These are phyloP conservation scores for Yponomeuta malinellus DNA, from an alignment of 2,888 invertebrate genomes.

Conservation along the genomic window DNA sequence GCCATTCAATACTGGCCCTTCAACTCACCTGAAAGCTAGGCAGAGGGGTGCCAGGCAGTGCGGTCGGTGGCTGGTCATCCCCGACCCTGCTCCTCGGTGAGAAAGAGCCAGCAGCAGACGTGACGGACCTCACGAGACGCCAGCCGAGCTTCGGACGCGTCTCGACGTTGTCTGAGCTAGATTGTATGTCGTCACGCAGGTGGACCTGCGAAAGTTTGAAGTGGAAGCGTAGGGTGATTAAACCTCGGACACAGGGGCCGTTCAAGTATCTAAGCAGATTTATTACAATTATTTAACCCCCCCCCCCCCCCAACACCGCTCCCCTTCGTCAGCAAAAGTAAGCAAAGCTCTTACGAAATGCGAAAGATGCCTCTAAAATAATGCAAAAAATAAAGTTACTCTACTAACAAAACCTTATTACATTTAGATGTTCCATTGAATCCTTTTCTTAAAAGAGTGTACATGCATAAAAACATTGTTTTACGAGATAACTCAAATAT, in stretches of 20 bases:
- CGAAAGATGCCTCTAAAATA: too few relatives aligned
- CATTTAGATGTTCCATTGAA: too few relatives aligned
- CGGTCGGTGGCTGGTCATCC: conserved; percentile 27
- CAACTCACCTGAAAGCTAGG: conserved; percentile 45
- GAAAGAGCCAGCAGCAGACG: conserved; percentile 51
- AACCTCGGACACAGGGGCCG: not conserved
- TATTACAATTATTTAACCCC: not conserved
- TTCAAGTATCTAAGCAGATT: too few relatives aligned
- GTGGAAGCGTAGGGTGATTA: not conserved
- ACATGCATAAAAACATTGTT: too few relatives aligned
- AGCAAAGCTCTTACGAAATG: too few relatives aligned
- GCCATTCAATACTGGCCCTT: not conserved
- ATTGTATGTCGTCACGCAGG: conserved; percentile 55
- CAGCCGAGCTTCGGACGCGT: conserved; percentile 38
- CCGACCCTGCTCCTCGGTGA: conserved; percentile 27
- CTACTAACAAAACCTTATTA: too few relatives aligned
- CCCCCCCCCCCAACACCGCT: too few relatives aligned
- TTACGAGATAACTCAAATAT: too few relatives aligned
- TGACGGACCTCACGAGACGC: conserved; percentile 48
- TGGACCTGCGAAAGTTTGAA: conserved; percentile 36
- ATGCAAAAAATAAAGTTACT: too few relatives aligned
- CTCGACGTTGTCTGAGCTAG: conserved; percentile 45
- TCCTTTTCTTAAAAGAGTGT: too few relatives aligned
- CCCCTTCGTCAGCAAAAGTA: too few relatives aligned
- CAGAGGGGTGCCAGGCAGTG: conserved; percentile 51